A percentile compares a stretch with the other conserved stretches of the same genome.
These are phyloP conservation scores for Acronicta aceris DNA, from an alignment of 2,888 invertebrate species.

Conservation along the genomic window DNA sequence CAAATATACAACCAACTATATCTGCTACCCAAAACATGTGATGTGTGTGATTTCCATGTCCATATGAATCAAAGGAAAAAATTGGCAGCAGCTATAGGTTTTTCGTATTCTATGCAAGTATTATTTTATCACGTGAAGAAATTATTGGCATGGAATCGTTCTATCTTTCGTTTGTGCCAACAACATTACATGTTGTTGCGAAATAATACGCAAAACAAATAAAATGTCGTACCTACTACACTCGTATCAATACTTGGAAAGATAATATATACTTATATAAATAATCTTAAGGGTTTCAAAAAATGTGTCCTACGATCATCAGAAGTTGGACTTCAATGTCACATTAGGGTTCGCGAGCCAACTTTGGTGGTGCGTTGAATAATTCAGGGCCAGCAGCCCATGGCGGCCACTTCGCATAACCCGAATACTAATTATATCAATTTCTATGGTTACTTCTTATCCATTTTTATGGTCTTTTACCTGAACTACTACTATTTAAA, in stretches of 20 bases:
- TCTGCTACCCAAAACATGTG: constrained; percentile 8
- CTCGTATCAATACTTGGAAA: too few relatives aligned
- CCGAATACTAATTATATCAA: constrained; percentile 71
- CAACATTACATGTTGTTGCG: too few relatives aligned
- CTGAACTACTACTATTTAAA: constrained; percentile 36
- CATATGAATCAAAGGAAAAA: constrained; percentile 3
- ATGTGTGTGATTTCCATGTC: not conserved
- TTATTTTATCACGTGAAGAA: not conserved
- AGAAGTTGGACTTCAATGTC: constrained; percentile 41
- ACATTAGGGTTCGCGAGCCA: constrained; percentile 59
- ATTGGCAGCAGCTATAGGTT: not conserved
- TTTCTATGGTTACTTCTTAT: constrained; percentile 59
- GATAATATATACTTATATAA: too few relatives aligned
- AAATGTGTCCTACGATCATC: not conserved
- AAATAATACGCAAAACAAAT: too few relatives aligned
- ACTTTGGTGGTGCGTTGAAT: constrained; percentile 70
- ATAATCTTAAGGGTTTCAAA: too few relatives aligned
- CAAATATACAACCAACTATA: not conserved
- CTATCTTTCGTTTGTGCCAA: too few relatives aligned
- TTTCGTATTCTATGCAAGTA: constrained; percentile 12
- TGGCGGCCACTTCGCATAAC: constrained; percentile 62
- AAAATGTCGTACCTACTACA: not conserved
- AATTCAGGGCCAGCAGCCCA: constrained; percentile 66
- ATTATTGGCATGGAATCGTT: too few relatives aligned
- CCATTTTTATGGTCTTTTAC: too few relatives aligned